phyloP scores from a whole-genome alignment of 2,888 invertebrate species.

The Ophioninae sp. region DNA sequence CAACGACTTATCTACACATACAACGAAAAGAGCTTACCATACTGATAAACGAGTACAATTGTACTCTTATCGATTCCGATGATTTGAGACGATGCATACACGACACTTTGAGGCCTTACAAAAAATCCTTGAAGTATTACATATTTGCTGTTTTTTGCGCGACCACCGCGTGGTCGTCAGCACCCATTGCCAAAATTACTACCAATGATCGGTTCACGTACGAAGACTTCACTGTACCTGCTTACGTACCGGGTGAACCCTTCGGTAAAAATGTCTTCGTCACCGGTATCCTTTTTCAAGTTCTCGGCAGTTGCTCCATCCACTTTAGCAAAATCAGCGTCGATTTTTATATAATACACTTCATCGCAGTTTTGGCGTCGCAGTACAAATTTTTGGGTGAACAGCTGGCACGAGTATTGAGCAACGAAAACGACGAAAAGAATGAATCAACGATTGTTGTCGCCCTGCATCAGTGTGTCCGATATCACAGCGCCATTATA shows the following conservation, averaged over 20 bases:
- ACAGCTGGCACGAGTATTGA: conserved; percentile 58
- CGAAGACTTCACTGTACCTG: conserved; percentile 64
- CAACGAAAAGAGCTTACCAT: conserved; percentile 47
- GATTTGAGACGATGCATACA: conserved; percentile 40
- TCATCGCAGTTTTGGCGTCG: conserved; percentile 66
- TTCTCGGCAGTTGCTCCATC: conserved; percentile 42
- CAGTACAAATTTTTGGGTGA: conserved; percentile 67
- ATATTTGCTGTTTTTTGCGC: conserved; percentile 40
- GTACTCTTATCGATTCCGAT: conserved; percentile 46
- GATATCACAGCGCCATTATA: conserved; percentile 48
- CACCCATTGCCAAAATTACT: conserved; percentile 56
- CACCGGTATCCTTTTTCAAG: conserved; percentile 51
- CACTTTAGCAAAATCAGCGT: conserved; percentile 64
- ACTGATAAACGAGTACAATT: conserved; percentile 64
- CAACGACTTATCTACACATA: conserved; percentile 61
- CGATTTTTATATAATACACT: conserved; percentile 68
- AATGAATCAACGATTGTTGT: neutral
- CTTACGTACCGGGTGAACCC: conserved; percentile 60
- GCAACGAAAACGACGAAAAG: conserved; percentile 13
- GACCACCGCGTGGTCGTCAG: conserved; percentile 56
- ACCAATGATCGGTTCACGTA: conserved; percentile 61
- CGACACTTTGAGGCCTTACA: conserved; percentile 57
- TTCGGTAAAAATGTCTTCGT: conserved; percentile 61
- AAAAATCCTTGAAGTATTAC: conserved; percentile 63
- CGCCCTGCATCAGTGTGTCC: conserved; percentile 38